Evolutionary conservation across 2,888 invertebrate species (phyloP).

Genomic region (Drosophila percnosoma): DNA sequence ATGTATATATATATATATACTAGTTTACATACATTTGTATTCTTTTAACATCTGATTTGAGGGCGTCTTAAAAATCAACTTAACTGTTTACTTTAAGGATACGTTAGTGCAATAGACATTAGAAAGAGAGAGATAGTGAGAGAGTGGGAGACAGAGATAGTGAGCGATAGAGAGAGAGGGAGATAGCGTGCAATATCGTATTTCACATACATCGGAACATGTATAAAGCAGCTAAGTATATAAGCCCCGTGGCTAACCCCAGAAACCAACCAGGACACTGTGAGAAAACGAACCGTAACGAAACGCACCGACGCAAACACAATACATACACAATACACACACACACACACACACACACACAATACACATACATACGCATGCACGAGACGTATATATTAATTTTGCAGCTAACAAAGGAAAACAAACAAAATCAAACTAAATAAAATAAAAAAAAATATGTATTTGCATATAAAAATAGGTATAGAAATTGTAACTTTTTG

Average conservation of each 20-base stretch:
- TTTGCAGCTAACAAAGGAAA: slow-evolving; percentile 43
- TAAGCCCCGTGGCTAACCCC: slow-evolving; percentile 21
- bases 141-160: neutral
- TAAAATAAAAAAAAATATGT: slow-evolving; percentile 46
- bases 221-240: slow-evolving; percentile 27
- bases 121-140: slow-evolving; percentile 8
- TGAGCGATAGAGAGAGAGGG: slow-evolving; percentile 2
- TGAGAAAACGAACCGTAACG: slow-evolving; percentile 42
- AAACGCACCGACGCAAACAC: slow-evolving; percentile 44
- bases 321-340: slow-evolving; percentile 36
- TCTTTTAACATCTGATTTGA: slow-evolving; percentile 20
- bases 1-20: slow-evolving; percentile 2
- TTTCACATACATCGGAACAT: slow-evolving; percentile 32
- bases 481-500: slow-evolving; percentile 53
- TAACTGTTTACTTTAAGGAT: slow-evolving; percentile 51
- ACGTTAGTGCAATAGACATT: slow-evolving; percentile 54
- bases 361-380: slow-evolving; percentile 18
- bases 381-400: slow-evolving; percentile 36
- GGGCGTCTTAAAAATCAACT: slow-evolving; percentile 37
- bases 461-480: slow-evolving; percentile 55
- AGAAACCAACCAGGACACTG: slow-evolving; percentile 39
- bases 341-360: slow-evolving; percentile 28
- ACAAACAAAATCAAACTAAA: neutral
- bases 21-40: slow-evolving; percentile 25
- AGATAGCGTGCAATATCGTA: slow-evolving; percentile 47